Evolutionary conservation across 2,797 vertebrate species (phyloP), one percentile per base, ranked within the genome.

Genomic region (Aratinga solstitialis): DNA sequence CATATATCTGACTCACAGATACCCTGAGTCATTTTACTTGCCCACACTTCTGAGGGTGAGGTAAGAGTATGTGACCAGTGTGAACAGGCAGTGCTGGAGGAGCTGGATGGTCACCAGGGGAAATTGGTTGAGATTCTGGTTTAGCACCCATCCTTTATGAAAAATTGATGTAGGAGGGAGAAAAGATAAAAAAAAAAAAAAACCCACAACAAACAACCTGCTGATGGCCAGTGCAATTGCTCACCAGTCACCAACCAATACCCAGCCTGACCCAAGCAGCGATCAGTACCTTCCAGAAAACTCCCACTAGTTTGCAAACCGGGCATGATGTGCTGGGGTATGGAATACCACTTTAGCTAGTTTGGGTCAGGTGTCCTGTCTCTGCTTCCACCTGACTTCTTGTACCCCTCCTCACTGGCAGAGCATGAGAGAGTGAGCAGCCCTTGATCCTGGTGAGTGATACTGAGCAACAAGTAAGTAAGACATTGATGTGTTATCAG

Each of bases 41-140:
- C 30, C 9, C 15, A 11, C 6, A 12, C 7, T 30, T 73, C 26
- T 4, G 4, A 50, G 50, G 17, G 17, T 1, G 1, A n/a, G 11
- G 11, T 29, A 23, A 43, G 16, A 43, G 17, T 17, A 24, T 15
- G 36, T n/a, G 9, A 56, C 32, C 19, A 54, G 5, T 23, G 54
- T n/a, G 32, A 50, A 13, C n/a, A 71, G 42, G 9, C 7, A 12
- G 20, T 22, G 5, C 16, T 69, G 50, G 42, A 82, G 27, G 17
- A 73, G 32, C 13, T 18, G 14, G 26, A n/a, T 43, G 18, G 22
- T 48, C 10, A 26, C 12, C 29, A 21, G 1, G 9, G 10, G 1
- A 87, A 86, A 50, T 2, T 10, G 4, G 4, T 2, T 72, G 40
- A 71, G 14, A 34, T 30, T 29, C 21, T 61, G 13, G 5, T 48